Conservation (phyloP, 2,797 vertebrate genomes). For the Cossypha polioptera region DNA sequence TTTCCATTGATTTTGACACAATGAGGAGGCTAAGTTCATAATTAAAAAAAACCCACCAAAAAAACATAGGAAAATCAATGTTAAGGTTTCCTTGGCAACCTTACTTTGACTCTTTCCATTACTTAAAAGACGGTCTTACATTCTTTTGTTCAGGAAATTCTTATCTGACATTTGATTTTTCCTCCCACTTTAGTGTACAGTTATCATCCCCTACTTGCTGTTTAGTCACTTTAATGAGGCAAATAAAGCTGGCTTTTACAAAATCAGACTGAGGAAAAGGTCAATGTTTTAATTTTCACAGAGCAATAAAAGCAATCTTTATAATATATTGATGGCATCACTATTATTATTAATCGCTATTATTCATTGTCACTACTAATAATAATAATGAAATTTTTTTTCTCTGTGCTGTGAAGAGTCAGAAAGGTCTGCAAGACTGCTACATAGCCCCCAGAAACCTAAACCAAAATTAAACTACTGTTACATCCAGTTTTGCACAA, state of each 20-base stretch:
- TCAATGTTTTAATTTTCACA: background rate
- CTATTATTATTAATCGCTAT: background rate
- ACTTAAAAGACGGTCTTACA: constrained; percentile 3
- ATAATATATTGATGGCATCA: background rate
- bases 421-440: background rate
- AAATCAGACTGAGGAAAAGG: background rate
- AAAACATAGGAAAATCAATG: background rate
- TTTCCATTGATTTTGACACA: constrained; percentile 22
- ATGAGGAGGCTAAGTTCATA: background rate
- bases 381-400: background rate
- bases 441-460: background rate
- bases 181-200: background rate
- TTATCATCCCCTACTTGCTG: background rate
- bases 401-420: background rate
- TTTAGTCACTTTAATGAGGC: background rate
- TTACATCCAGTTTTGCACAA: background rate
- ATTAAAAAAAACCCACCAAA: background rate
- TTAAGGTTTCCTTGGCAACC: constrained; percentile 35
- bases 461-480: background rate
- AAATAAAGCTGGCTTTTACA: background rate
- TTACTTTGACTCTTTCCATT: constrained; percentile 17
- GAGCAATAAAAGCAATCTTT: background rate
- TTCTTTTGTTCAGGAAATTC: background rate
- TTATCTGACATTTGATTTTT: constrained; percentile 38
- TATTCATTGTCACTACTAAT: background rate